Evolutionary conservation across 1,140 invertebrate genomes (phyloP).

Genomic region (Drosophila micromelanica): DNA sequence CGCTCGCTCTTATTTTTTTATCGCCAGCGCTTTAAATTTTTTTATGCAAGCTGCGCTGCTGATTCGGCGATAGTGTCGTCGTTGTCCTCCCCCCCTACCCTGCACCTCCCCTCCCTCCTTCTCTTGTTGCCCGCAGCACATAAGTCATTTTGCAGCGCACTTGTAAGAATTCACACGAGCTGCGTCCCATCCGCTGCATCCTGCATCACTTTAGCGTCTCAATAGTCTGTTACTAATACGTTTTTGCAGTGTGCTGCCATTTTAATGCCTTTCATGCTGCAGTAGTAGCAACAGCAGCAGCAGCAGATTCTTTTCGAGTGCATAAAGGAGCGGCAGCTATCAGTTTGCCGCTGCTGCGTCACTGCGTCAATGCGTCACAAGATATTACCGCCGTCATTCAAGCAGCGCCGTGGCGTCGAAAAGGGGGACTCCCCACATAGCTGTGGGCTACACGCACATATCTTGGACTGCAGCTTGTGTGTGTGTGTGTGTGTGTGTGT

Average conservation of each 20-base stretch:
- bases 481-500: not conserved
- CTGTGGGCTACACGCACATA: conserved; percentile 59
- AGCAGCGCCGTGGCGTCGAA: conserved; percentile 8
- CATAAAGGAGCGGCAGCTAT: conserved; percentile 65
- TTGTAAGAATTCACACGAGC: conserved; percentile 73
- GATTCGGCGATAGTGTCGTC: conserved; percentile 80
- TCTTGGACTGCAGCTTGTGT: conserved; percentile 11
- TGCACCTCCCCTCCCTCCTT: too few relatives aligned
- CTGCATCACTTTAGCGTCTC: conserved; percentile 68
- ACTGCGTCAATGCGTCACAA: conserved; percentile 75
- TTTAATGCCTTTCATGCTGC: conserved; percentile 78
- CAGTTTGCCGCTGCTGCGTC: conserved; percentile 53
- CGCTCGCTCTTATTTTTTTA: conserved; percentile 56
- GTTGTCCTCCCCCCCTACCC: conserved; percentile 14
- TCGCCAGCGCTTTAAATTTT: conserved; percentile 75
- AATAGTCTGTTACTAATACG: conserved; percentile 82
- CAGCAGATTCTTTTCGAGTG: conserved; percentile 75
- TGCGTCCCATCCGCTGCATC: conserved; percentile 46
- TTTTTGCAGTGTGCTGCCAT: conserved; percentile 72
- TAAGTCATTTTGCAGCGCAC: conserved; percentile 77
- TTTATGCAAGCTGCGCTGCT: conserved; percentile 75
- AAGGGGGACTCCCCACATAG: too few relatives aligned
- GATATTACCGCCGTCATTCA: conserved; percentile 82
- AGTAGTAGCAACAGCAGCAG: conserved; percentile 8
- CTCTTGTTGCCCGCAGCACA: conserved; percentile 60